Percentiles rank a stretch among this genome's conserved stretches.
These are phyloP conservation scores for Pocota personata DNA, from an alignment of 2,888 invertebrate species.

Conservation along the genomic window DNA sequence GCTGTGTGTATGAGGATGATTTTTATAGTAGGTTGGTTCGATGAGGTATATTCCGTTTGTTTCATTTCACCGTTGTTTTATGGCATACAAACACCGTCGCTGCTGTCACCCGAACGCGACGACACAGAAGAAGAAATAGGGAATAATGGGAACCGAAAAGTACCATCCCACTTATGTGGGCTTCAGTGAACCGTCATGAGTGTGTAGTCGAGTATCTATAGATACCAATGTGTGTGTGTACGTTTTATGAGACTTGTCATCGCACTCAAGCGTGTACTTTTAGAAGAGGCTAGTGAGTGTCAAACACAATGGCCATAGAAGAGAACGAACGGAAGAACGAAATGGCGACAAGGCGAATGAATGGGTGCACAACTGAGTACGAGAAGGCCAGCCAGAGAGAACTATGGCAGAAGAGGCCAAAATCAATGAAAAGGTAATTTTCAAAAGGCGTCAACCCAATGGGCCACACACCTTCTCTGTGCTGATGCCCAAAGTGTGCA, in stretches of 20 bases:
- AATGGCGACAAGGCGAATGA: slow-evolving; percentile 59
- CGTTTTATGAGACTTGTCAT: slow-evolving; percentile 72
- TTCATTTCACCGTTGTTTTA: slow-evolving; percentile 57
- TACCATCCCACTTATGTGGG: slow-evolving; percentile 74
- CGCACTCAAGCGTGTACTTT: slow-evolving; percentile 74
- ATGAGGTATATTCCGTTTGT: slow-evolving; percentile 55
- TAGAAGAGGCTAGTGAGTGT: slow-evolving; percentile 74
- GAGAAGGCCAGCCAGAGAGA: slow-evolving; percentile 34
- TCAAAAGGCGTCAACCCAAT: slow-evolving; percentile 76
- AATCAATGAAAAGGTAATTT: slow-evolving; percentile 76
- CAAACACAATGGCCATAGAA: slow-evolving; percentile 73
- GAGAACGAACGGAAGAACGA: slow-evolving; percentile 70
- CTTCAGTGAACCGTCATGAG: slow-evolving; percentile 68
- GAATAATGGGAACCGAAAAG: slow-evolving; percentile 70
- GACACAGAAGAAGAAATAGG: slow-evolving; percentile 12
- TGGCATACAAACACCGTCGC: neutral
- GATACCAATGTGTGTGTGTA: slow-evolving; percentile 46
- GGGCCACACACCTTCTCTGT: slow-evolving; percentile 75
- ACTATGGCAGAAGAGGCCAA: slow-evolving; percentile 52
- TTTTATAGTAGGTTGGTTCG: slow-evolving; percentile 32
- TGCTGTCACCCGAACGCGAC: slow-evolving; percentile 6
- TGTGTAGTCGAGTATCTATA: slow-evolving; percentile 68
- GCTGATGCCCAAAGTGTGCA: slow-evolving; percentile 51
- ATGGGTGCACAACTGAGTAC: slow-evolving; percentile 37
- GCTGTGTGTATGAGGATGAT: neutral